Evolutionary conservation across 1,140 invertebrate genomes (phyloP), one percentile per base, ranked within the genome.

Genomic region (Heliconius nattereri): DNA sequence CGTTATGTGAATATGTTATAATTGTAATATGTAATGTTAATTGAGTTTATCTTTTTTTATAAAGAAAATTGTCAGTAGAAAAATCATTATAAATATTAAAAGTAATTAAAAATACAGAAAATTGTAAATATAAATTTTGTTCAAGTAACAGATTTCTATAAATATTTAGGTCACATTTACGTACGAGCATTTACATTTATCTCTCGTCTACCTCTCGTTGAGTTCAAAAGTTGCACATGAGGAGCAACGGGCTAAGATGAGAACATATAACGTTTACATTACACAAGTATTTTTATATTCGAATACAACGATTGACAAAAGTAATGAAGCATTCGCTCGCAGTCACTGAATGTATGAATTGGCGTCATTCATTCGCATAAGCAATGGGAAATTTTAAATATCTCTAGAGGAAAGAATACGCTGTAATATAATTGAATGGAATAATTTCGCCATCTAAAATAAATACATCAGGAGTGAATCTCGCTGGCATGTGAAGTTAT

Each of bases 341-440:
- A 86, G 73, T 87, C 83, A 85, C 87, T 81, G 84, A 84, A 86
- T 90, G 82, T 86, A 88, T 87, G 81, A 89, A 89, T 86, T 86
- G 85, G 81, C 79, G 84, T 86, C 83, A 87, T 87, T 89, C 85
- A 91, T 88, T 92, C 89, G 89, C 91, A 89, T 82, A 78, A 83
- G 86, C 89, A 86, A 87, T 81, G 78, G 78, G 78, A 81, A 82
- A 83, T 86, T 80, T 84, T 80, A 87, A 85, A 77, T 66, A 66
- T 75, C 81, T 70, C 71, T 19, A 19, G 74, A 78, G 78, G 19
- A 78, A 79, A 45, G 40, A 80, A 75, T 80, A 78, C 40, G 72
- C 49, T 77, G 49, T 23, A 79, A 98, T 96, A 66, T 26, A 66
- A 66, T 66, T 60, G 79, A 75, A 78, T 78, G 66, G 66, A 37